Evolutionary conservation across 2,888 invertebrate genomes (phyloP).

Genomic region (Lithophane semibrunnea): DNA sequence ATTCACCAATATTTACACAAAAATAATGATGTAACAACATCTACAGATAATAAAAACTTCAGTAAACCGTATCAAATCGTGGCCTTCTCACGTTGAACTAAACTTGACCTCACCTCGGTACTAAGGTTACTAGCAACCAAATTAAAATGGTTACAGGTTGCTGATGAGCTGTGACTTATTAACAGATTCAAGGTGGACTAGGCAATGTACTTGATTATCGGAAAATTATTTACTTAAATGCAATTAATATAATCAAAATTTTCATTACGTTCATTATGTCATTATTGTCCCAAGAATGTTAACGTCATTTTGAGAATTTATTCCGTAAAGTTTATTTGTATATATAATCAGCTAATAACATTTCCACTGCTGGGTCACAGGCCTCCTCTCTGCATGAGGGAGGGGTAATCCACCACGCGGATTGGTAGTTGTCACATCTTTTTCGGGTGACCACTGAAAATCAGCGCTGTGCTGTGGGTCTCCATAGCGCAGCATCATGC

Average conservation of each 20-base stretch:
- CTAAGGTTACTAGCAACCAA: constrained; percentile 65
- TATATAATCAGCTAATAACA: too few species aligned
- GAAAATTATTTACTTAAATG: neutral
- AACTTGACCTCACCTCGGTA: constrained; percentile 82
- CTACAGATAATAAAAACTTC: constrained; percentile 51
- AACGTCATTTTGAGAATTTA: too few species aligned
- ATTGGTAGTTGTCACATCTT: too few species aligned
- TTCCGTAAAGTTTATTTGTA: too few species aligned
- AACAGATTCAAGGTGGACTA: constrained; percentile 50
- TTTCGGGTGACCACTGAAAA: too few species aligned
- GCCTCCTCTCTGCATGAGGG: too few species aligned
- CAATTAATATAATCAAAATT: neutral
- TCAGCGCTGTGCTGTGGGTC: too few species aligned
- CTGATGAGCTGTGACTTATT: constrained; percentile 67
- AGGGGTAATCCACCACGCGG: too few species aligned
- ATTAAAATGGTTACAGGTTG: constrained; percentile 62
- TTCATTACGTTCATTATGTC: neutral
- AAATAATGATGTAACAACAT: constrained; percentile 50
- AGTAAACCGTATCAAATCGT: constrained; percentile 75
- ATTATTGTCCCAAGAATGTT: too few species aligned
- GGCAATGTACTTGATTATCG: neutral
- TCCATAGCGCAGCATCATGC: too few species aligned
- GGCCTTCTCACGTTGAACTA: constrained; percentile 74
- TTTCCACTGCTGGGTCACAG: too few species aligned
- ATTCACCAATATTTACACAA: constrained; percentile 17